A percentile compares a stretch with the other conserved stretches of the same genome.
phyloP scores from a whole-genome alignment of 92 coral and sea anemone genomes.

The Desmophyllum pertusum region DNA sequence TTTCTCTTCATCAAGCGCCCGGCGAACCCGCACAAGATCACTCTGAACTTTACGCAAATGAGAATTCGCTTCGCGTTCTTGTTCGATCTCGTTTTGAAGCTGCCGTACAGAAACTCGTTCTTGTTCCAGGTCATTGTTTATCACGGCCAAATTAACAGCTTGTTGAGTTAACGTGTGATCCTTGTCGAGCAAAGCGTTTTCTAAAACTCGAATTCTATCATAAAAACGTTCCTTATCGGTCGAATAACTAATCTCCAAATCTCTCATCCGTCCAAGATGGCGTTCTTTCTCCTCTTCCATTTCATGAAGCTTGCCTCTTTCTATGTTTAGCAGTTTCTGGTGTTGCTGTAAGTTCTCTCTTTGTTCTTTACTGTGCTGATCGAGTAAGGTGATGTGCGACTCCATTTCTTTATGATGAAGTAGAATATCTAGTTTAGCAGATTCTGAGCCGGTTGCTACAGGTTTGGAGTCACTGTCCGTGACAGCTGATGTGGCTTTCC shows the following conservation, averaged over 20 bases:
- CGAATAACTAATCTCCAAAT: slow-evolving; percentile 32
- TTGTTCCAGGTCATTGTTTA: slow-evolving; percentile 61
- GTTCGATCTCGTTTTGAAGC: slow-evolving; percentile 71
- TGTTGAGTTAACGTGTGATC: slow-evolving; percentile 58
- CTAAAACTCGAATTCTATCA: slow-evolving; percentile 68
- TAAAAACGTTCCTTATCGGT: slow-evolving; percentile 60
- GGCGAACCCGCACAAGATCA: slow-evolving; percentile 66
- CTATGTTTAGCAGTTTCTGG: slow-evolving; percentile 74
- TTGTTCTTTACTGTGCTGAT: slow-evolving; percentile 87
- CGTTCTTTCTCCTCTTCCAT: slow-evolving; percentile 51
- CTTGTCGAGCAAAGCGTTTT: slow-evolving; percentile 48
- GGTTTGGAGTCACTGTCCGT: slow-evolving; percentile 7
- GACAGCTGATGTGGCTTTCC: slow-evolving; percentile 55
- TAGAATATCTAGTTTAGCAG: slow-evolving; percentile 66
- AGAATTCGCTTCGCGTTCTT: slow-evolving; percentile 62
- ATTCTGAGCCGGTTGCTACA: neutral
- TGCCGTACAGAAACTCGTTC: slow-evolving; percentile 54
- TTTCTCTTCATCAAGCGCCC: slow-evolving; percentile 73
- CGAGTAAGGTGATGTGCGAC: slow-evolving; percentile 77
- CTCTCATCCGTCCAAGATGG: slow-evolving; percentile 34
- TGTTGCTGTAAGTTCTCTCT: slow-evolving; percentile 78
- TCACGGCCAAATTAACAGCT: slow-evolving; percentile 40
- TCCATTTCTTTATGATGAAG: slow-evolving; percentile 82
- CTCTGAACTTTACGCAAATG: slow-evolving; percentile 61
- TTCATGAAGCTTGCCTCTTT: slow-evolving; percentile 49